Evolutionary conservation across 2,888 invertebrate species (phyloP), one percentile per base, ranked within the genome.

Genomic region (Cheilosia variabilis): DNA sequence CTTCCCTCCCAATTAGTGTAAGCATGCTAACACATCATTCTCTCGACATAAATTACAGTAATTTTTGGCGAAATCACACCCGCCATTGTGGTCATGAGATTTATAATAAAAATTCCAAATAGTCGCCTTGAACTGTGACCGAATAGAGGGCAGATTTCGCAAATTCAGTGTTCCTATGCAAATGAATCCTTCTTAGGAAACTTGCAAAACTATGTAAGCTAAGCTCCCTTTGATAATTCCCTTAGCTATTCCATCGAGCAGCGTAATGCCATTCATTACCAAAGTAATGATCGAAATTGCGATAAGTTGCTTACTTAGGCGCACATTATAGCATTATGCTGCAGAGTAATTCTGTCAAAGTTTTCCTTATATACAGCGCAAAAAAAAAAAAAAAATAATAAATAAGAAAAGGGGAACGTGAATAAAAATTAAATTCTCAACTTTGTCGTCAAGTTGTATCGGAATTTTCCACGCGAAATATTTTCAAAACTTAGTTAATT

Each of bases 281-380:
- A 43, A 62, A 55, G 73, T 55, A 53, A 73, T 63, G 63, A 55
- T 73, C 73, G 53, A 73, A 73, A 73, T 73, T 73, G 43, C 63
- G 63, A 73, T 73, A 62, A 73, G 63, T 73, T 73, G 63, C 73
- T 43, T 53, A 62, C 62, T 62, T 63, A 55, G 63, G 24, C 53
- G 24, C 34, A 47, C 73, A 53, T 45, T 22, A 19, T 22, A 45
- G 37, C 37, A 37, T 37, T 37, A 37, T 37, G 37, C 37, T 19
- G 22, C 15, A n/a, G 27, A n/a, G 24, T 34, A 34, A 10, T 10
- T 34, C 34, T 34, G 37, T 4, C 37, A 37, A 37, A 37, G 13
- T 50, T 1, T 4, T 22, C 2, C 15, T 31, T 31, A 7, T 19
- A 13, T 2, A 19, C 6, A 27, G n/a, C 17, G 27, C 47, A 22